Base-by-base conservation (phyloP, 2,797 vertebrate species). In the Eulemur albifrons region DNA sequence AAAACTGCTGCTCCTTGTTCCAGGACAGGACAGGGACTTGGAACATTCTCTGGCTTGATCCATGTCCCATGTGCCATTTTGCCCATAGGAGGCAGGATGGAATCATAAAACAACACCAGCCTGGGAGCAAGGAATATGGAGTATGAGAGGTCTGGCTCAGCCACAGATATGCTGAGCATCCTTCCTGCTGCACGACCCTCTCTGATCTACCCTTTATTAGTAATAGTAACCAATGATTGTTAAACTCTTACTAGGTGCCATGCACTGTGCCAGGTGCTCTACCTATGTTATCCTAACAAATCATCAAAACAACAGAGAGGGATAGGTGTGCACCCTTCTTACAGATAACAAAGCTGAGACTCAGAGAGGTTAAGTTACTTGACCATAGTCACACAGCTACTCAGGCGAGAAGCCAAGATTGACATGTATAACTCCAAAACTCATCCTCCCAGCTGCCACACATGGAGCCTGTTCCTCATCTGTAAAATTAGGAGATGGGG, bases 291-390 rank as follows among this genome's bases (percentile, higher is more conserved):
- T 25, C 75, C 18, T 7, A n/a, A 25, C 11, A 25, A 73, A 38
- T 77, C 52, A 65, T 50, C 59, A 45, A 67, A 32, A 27, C 35
- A 65, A 72, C 40, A 30, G 25, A 63, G 48, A 69, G 25, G 21
- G 83, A 45, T 20, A 4, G 30, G 35, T 35, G 52, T 15, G 50
- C 13, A 76, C 23, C 38, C 50, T 72, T 81, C 86, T 25, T 48
- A 61, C 2, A 43, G 76, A 52, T 12, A 67, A 43, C 25, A 70
- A 88, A 72, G 63, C 35, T 38, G 75, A 75, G 25, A 27, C 54
- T 54, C 89, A 88, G 96, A 86, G 63, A 92, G 59, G 27, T 82
- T 76, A 70, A 86, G 52, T 57, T 88, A 35, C 40, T 50, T 70
- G 84, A 13, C 35, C 50, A 57, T 85, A 77, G 63, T 54, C 63